Conservation (phyloP, 2,113 vertebrate genomes). For the Bombycilla garrulus region DNA sequence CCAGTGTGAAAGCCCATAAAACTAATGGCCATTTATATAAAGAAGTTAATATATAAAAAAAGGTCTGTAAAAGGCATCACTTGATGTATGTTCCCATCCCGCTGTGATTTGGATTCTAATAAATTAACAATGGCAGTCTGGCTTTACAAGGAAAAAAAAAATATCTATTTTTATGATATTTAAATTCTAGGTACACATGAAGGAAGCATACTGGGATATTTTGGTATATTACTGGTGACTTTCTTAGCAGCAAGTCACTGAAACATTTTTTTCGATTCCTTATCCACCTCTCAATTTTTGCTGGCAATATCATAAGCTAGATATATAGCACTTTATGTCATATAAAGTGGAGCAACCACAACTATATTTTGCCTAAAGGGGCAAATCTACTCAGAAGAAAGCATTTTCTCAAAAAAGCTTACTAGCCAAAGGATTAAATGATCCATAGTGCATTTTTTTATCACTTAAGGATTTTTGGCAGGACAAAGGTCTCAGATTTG, state of each 20-base stretch:
- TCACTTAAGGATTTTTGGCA: not conserved
- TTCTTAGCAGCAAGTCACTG: not conserved
- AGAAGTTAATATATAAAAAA: not conserved
- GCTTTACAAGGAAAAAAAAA: not conserved
- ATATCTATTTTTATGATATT: not conserved
- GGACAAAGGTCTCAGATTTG: not conserved
- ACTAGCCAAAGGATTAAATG: not conserved
- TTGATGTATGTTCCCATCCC: not conserved
- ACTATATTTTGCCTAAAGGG: not conserved
- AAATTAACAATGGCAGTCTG: not conserved
- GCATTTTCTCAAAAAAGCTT: not conserved
- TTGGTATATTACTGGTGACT: not conserved
- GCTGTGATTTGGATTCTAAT: not conserved
- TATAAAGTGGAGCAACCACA: not conserved
- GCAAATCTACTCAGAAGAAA: not conserved
- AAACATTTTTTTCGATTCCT: not conserved
- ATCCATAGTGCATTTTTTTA: not conserved
- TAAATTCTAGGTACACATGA: not conserved
- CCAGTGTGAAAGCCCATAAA: not conserved
- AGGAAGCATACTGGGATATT: not conserved
- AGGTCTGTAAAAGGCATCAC: not conserved
- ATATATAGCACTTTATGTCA: not conserved
- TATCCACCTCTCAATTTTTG: not conserved
- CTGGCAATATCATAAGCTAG: not conserved
- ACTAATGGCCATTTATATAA: not conserved